Evolutionary conservation across 2,113 vertebrate genomes (phyloP).

Genomic region (Junco hyemalis): DNA sequence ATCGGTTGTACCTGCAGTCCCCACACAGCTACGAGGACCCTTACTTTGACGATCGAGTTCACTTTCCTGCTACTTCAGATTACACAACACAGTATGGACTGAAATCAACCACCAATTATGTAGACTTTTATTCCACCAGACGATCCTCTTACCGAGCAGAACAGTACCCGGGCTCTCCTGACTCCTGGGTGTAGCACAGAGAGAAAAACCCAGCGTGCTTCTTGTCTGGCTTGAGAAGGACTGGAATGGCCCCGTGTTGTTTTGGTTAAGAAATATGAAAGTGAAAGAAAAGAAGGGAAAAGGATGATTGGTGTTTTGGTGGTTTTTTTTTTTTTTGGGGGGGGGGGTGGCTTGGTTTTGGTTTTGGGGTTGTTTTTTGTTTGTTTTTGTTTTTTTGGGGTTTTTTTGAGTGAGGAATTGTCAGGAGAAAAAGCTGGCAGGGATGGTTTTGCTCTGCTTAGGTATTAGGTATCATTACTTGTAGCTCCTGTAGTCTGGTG

Average conservation of each 20-base stretch:
- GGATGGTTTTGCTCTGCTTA: constrained; percentile 78
- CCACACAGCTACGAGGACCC: constrained; percentile 92
- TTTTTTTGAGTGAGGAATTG: constrained; percentile 54
- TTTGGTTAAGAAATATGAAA: constrained; percentile 78
- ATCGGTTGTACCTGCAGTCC: constrained; percentile 91
- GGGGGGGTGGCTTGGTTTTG: not conserved
- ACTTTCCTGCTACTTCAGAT: constrained; percentile 85
- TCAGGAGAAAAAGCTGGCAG: constrained; percentile 69
- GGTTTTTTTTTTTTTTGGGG: no score
- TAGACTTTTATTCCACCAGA: constrained; percentile 97
- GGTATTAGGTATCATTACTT: constrained; percentile 83
- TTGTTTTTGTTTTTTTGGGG: not conserved
- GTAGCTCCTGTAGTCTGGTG: constrained; percentile 85
- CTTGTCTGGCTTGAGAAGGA: constrained; percentile 64
- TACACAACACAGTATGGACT: constrained; percentile 88
- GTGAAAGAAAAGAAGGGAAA: constrained; percentile 85
- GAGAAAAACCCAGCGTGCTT: constrained; percentile 53
- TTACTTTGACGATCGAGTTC: constrained; percentile 89
- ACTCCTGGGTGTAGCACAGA: constrained; percentile 92
- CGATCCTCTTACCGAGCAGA: constrained; percentile 91
- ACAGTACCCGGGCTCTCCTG: constrained; percentile 95
- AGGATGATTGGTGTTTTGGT: constrained; percentile 42
- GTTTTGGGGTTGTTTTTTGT: not conserved
- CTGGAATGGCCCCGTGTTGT: constrained; percentile 58
- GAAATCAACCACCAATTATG: constrained; percentile 92